phyloP scores from a whole-genome alignment of 2,113 vertebrate genomes.

The Burhinus oedicnemus region DNA sequence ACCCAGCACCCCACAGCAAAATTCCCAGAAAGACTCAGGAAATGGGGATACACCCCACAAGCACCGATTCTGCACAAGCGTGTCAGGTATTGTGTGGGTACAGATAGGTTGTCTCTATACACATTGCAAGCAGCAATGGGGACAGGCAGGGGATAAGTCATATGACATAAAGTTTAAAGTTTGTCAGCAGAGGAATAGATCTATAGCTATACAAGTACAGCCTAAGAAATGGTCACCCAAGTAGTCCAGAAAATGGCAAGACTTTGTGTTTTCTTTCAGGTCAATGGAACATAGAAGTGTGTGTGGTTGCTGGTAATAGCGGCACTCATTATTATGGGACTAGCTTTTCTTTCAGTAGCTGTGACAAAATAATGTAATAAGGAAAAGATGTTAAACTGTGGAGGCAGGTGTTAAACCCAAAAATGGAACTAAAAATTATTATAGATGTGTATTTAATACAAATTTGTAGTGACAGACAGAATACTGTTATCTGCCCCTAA shows the following conservation, averaged over 20 bases:
- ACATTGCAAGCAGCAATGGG: background rate
- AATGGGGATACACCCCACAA: background rate
- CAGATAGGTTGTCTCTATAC: background rate
- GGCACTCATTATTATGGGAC: background rate
- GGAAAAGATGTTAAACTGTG: background rate
- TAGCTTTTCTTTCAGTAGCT: background rate
- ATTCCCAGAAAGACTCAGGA: background rate
- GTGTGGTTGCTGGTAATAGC: background rate
- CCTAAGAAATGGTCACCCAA: background rate
- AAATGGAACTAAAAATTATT: background rate
- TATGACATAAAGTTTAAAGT: background rate
- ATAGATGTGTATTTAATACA: background rate
- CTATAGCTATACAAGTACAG: background rate
- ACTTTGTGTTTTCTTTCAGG: background rate
- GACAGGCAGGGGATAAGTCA: background rate
- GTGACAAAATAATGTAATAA: background rate
- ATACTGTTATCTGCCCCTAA: background rate
- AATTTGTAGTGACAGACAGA: background rate
- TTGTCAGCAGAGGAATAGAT: background rate
- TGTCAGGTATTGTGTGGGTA: background rate
- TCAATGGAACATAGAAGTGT: background rate
- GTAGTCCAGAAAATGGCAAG: background rate
- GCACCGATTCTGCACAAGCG: background rate
- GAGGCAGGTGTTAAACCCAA: background rate
- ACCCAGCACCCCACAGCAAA: background rate